A percentile compares a stretch with the other conserved stretches of the same genome.
Conservation (phyloP, 64 coral and sea anemone genomes). For the Stylophora pistillata region DNA sequence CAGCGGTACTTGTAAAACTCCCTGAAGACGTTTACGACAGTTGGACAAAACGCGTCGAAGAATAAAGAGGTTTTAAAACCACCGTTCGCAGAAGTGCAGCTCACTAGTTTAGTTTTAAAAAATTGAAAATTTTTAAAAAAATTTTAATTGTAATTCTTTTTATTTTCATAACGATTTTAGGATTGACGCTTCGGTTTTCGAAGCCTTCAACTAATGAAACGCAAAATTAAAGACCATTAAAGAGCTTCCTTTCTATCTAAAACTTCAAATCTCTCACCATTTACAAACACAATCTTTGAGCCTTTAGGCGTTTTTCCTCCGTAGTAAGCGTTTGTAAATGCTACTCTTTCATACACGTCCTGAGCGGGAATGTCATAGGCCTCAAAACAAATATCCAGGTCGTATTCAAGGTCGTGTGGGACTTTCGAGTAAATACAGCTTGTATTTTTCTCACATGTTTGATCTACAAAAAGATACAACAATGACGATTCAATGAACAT, state of each 20-base stretch:
- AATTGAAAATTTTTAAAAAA: too few relatives aligned
- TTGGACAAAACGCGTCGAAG: too few relatives aligned
- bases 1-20: too few relatives aligned
- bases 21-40: too few relatives aligned
- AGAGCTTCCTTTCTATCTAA: not conserved
- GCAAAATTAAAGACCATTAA: not conserved
- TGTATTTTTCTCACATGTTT: slow-evolving; percentile 77
- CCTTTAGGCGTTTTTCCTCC: slow-evolving; percentile 67
- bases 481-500: not conserved
- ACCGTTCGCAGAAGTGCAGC: too few relatives aligned
- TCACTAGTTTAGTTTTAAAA: too few relatives aligned
- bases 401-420: slow-evolving; percentile 1
- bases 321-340: slow-evolving; percentile 83
- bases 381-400: slow-evolving; percentile 63
- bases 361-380: slow-evolving; percentile 55
- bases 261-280: slow-evolving; percentile 49
- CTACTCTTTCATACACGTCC: slow-evolving; percentile 59
- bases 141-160: not conserved
- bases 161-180: too few relatives aligned
- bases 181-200: too few relatives aligned
- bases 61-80: too few relatives aligned
- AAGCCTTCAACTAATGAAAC: too few relatives aligned
- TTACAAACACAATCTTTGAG: slow-evolving; percentile 81
- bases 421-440: slow-evolving; percentile 64
- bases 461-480: slow-evolving; percentile 42